These are phyloP conservation scores for Tenualosa ilisha DNA, from an alignment of 2,797 vertebrate species.

Conservation along the genomic window DNA sequence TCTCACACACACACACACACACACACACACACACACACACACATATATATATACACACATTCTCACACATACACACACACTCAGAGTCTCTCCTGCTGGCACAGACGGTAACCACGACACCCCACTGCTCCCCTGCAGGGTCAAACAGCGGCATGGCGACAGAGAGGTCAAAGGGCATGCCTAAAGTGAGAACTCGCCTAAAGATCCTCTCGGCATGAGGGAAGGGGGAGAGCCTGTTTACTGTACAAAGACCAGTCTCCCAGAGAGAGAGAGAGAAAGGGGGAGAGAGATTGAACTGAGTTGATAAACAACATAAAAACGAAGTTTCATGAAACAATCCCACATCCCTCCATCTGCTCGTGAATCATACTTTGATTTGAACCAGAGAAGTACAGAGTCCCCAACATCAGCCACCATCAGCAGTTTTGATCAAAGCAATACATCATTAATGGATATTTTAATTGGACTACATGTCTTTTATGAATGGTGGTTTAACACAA, in stretches of 20 bases:
- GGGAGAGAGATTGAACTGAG: not conserved
- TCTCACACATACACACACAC: constrained; percentile 13
- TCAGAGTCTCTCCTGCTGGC: constrained; percentile 17
- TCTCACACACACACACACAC: not conserved
- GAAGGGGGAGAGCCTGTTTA: not conserved
- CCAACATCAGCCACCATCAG: not conserved
- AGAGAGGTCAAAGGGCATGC: constrained; percentile 33
- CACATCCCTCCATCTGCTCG: not conserved
- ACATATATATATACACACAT: constrained; percentile 1
- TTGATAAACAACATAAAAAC: constrained; percentile 1
- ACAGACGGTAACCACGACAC: constrained; percentile 20
- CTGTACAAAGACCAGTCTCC: not conserved
- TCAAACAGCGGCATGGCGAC: constrained; percentile 24
- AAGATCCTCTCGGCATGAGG: constrained; percentile 20
- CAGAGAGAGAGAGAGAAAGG: not conserved
- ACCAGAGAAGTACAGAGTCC: constrained; percentile 4
- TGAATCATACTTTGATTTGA: constrained; percentile 19
- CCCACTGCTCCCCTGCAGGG: constrained; percentile 25
- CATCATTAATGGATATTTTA: not conserved
- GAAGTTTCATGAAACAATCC: not conserved
- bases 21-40: constrained; percentile 9
- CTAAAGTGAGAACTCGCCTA: constrained; percentile 17
- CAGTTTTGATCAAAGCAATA: constrained; percentile 2
- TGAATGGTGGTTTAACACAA: constrained; percentile 7
- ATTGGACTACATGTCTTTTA: not conserved